Evolutionary conservation across 1,140 invertebrate genomes (phyloP), one percentile per base, ranked within the genome.

Genomic region (Nymphalis io): DNA sequence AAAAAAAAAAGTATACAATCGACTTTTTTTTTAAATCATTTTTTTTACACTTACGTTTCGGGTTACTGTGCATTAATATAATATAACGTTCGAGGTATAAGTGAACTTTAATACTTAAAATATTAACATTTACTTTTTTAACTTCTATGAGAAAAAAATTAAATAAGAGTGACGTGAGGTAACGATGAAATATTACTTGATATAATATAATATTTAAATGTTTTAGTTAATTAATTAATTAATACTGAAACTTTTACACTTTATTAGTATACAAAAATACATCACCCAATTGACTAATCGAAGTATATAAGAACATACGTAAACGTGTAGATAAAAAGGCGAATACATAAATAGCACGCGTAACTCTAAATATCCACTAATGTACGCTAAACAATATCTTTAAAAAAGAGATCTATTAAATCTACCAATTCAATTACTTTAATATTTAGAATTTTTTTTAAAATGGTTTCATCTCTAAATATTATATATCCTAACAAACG

Each of bases 401-500:
- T 80, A 78, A 68, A 81, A 83, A 81, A 81, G 70, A 74, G 72
- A 81, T 75, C 68, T 81, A 82, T 78, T 78, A 77, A 68, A 74
- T 82, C 80, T 86, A 85, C 72, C 71, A 87, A 80, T 21, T 15
- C 3, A 44, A 73, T 81, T 79, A 80, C 74, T 76, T 78, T 76
- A 81, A 53, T 78, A 78, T 82, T 82, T 80, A 77, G 82, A 81
- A 76, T 60, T 79, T 83, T 79, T 85, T n/a, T n/a, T n/a, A n/a
- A 87, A 78, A 83, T 78, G 83, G 81, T 72, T 80, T 38, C 80
- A 80, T 84, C 80, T 88, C 87, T 78, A 87, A 88, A 84, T 80
- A 84, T 84, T 88, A 81, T 78, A 80, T 86, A 87, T 75, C 81
- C 84, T 89, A 87, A 89, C 65, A 78, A 85, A 78, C 83, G 84